phyloP scores from a whole-genome alignment of 2,888 invertebrate species.

The Tipula lateralis region DNA sequence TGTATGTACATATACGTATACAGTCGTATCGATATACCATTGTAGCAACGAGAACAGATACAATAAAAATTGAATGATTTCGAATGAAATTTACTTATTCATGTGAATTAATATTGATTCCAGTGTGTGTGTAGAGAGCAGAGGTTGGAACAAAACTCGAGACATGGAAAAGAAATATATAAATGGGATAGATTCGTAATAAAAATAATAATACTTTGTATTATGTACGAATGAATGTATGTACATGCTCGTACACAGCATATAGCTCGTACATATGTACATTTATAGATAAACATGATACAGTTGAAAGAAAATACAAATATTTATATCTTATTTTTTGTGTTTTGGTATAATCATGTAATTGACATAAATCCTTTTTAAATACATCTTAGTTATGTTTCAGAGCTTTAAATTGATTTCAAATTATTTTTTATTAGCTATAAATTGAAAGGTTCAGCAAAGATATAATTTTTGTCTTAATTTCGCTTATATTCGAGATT shows the following conservation, averaged over 20 bases:
- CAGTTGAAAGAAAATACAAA: neutral
- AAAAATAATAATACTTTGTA: no score
- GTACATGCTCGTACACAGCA: neutral
- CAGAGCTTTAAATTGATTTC: neutral
- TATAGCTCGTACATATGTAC: no score
- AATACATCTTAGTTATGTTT: conserved; percentile 2
- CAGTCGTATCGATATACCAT: neutral
- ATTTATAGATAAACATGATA: neutral
- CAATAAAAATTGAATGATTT: neutral
- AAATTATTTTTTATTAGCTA: neutral
- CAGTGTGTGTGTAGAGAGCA: neutral
- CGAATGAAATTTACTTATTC: neutral
- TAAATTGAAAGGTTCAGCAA: neutral
- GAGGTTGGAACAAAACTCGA: neutral
- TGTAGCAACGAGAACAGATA: neutral
- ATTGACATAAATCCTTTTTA: conserved; percentile 2
- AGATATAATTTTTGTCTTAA: neutral
- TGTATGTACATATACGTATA: no score
- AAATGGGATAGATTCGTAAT: neutral
- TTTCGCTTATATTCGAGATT: neutral
- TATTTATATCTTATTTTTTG: neutral
- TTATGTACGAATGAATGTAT: neutral
- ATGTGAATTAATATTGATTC: neutral
- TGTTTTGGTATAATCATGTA: neutral
- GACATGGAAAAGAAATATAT: neutral